Evolutionary conservation across 2,797 vertebrate genomes (phyloP).

Genomic region (Craterocephalus amniculus): DNA sequence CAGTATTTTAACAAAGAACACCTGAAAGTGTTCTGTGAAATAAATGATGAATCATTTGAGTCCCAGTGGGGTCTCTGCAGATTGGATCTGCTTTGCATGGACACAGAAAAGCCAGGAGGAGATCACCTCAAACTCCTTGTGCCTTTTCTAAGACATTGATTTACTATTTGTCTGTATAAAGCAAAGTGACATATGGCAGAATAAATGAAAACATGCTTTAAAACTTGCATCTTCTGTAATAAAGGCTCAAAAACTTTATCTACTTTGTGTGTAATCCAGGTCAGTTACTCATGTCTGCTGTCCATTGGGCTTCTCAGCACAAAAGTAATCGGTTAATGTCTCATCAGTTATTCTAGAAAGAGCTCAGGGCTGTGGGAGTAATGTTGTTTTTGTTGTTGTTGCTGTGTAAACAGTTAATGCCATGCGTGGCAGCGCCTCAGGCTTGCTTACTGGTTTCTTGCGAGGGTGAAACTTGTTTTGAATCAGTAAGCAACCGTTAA

Average conservation of each 20-base stretch:
- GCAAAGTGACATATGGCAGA: not conserved
- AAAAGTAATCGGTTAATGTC: conserved; percentile 75
- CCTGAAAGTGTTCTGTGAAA: no score
- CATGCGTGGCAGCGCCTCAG: conserved; percentile 74
- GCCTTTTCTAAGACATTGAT: not conserved
- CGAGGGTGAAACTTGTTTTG: conserved; percentile 68
- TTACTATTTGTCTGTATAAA: not conserved
- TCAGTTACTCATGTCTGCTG: conserved; percentile 34
- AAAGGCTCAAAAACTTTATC: conserved; percentile 5
- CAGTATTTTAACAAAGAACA: not conserved
- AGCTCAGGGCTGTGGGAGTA: conserved; percentile 54
- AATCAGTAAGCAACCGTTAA: conserved; percentile 80
- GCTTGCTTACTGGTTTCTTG: conserved; percentile 57
- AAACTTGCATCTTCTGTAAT: not conserved
- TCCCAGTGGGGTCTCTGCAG: not conserved
- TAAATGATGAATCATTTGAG: no score
- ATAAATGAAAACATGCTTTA: not conserved
- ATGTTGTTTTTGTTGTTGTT: conserved; percentile 74
- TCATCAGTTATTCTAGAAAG: conserved; percentile 75
- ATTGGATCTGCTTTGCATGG: not conserved
- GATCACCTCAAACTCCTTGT: not conserved
- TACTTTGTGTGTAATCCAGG: conserved; percentile 28
- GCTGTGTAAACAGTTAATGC: conserved; percentile 76
- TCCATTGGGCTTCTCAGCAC: conserved; percentile 40
- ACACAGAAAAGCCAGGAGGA: not conserved